Percentiles rank a stretch among this genome's conserved stretches.
Evolutionary conservation across 2,113 vertebrate species (phyloP).

Genomic region (Polypterus senegalus): DNA sequence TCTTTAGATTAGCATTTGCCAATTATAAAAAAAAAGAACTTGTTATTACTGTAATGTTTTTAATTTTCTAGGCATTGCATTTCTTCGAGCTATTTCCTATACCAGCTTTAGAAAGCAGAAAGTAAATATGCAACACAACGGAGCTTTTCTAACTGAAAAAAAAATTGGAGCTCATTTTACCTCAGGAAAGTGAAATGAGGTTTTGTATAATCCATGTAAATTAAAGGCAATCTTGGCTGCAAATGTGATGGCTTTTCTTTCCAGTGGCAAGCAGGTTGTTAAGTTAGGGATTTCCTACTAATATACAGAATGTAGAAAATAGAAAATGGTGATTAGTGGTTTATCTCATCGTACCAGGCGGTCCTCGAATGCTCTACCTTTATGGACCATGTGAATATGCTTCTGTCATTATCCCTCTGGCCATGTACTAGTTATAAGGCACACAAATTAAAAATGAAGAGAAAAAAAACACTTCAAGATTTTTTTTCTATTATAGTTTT

Average conservation of each 20-base stretch:
- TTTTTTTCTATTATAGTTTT: too few species aligned
- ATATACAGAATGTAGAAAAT: slow-evolving; percentile 21
- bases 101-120: neutral
- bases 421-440: slow-evolving; percentile 29
- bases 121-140: neutral
- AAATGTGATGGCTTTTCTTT: slow-evolving; percentile 11
- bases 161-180: neutral
- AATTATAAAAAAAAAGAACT: too few species aligned
- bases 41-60: too few species aligned
- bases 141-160: neutral
- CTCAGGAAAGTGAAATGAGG: neutral
- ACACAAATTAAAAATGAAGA: slow-evolving; percentile 26
- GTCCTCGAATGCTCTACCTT: slow-evolving; percentile 20
- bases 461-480: too few species aligned
- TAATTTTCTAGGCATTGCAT: too few species aligned
- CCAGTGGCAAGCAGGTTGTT: slow-evolving; percentile 5
- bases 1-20: too few species aligned
- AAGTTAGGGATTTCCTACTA: slow-evolving; percentile 38
- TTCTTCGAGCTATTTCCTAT: too few species aligned
- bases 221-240: slow-evolving; percentile 1
- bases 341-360: slow-evolving; percentile 26
- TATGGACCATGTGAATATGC: slow-evolving; percentile 33
- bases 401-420: slow-evolving; percentile 39
- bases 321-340: slow-evolving; percentile 26
- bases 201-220: neutral